Base-by-base conservation (phyloP, 2,113 vertebrate species). In the Rousettus leschenaultii region DNA sequence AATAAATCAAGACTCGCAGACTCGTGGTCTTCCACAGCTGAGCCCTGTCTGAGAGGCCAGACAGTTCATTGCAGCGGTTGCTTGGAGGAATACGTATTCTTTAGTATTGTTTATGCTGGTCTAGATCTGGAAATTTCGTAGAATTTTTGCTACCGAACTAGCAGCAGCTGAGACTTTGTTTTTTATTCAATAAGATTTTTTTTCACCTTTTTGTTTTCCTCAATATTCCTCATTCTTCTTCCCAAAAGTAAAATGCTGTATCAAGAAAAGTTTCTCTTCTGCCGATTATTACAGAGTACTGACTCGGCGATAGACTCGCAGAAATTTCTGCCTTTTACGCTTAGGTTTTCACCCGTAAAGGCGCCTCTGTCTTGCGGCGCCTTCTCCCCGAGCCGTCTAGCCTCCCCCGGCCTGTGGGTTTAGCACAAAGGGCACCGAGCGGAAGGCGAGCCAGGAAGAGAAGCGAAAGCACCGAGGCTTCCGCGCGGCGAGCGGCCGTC, bases 311-410 rank as follows among this genome's bases (percentile, higher is more conserved):
- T 8, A 48, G 45, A 15, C 40, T 53, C 71, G 14, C 8, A 6
- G 38, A 35, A 16, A 6, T 6, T 15, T 59, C 55, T 8, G 33
- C 70, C 43, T 26, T 8, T 0, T 3, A 1, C 0, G 18, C 19
- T 16, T 22, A 0, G 57, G 28, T 24, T 40, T 61, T 38, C 28
- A 24, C 80, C n/a, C 3, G 55, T 45, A 30, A 61, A 55, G 74
- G 4, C 5, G 7, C 14, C 3, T 10, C 0, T 1, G 5, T 19
- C 38, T 26, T 12, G 1, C 3, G 3, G 48, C 7, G 0, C 11
- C 11, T 0, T n/a, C 28, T 63, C 2, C 0, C 3, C 0, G 7
- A 1, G 24, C 7, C 45, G 1, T 4, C 26, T 5, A 0, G 5
- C 55, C 43, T 21, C 1, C 3, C 1, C 18, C 3, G 35, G 40